These are phyloP conservation scores for Pitta sordida DNA, from an alignment of 2,113 vertebrate species.

Conservation along the genomic window DNA sequence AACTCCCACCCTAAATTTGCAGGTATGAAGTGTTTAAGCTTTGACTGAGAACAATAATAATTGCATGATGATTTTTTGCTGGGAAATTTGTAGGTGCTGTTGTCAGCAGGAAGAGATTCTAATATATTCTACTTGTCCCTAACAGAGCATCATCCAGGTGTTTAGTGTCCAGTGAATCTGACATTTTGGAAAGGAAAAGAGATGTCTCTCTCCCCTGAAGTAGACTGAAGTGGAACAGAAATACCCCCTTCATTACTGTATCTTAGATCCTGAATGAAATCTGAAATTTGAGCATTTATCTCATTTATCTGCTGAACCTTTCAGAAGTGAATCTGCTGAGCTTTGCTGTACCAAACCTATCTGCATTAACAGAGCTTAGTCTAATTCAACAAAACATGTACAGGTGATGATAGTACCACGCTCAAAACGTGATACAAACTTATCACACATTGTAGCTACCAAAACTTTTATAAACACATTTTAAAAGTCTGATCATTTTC, in stretches of 20 bases:
- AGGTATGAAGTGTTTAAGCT: background rate
- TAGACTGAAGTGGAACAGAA: background rate
- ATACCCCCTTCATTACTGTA: background rate
- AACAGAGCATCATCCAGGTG: background rate
- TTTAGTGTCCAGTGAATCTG: background rate
- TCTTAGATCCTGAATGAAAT: background rate
- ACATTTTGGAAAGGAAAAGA: background rate
- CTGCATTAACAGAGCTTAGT: background rate
- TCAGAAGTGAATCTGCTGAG: background rate
- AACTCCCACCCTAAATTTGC: background rate
- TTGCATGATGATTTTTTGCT: background rate
- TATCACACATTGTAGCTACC: background rate
- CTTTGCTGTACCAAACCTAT: background rate
- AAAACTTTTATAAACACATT: background rate
- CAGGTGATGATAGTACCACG: background rate
- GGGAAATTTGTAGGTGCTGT: background rate
- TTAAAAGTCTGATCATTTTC: background rate
- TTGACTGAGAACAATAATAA: background rate
- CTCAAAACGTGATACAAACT: background rate
- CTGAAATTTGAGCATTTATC: background rate
- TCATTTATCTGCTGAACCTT: background rate
- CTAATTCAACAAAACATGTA: background rate
- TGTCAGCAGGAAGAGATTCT: background rate
- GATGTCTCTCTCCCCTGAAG: background rate
- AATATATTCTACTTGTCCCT: background rate